phyloP scores from a whole-genome alignment of 2,113 vertebrate genomes.

The Candoia aspera region DNA sequence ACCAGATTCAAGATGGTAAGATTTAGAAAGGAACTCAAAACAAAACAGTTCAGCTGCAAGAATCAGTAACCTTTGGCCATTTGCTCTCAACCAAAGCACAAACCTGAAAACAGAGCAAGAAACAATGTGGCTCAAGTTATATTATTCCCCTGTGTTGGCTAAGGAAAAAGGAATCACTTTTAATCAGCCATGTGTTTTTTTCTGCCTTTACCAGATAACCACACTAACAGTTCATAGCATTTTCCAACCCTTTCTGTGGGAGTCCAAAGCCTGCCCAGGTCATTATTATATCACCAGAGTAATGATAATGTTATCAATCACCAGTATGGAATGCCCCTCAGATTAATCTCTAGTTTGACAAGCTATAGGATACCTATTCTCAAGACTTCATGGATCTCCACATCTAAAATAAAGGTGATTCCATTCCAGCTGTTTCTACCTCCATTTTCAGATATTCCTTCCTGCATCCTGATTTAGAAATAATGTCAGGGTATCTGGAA shows the following conservation, averaged over 20 bases:
- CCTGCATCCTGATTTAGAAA: background rate
- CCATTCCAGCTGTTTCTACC: background rate
- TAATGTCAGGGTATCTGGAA: background rate
- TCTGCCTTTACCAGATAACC: background rate
- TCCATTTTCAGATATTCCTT: background rate
- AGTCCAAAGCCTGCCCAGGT: background rate
- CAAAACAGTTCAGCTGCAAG: background rate
- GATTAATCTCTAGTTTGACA: background rate
- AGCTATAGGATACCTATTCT: background rate
- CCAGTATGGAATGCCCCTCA: background rate
- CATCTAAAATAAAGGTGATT: background rate
- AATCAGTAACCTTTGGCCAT: background rate
- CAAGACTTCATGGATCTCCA: background rate
- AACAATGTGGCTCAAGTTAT: background rate
- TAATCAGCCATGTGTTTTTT: background rate
- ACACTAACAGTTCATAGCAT: background rate
- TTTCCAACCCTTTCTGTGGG: background rate
- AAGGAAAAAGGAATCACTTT: background rate
- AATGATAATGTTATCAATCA: background rate
- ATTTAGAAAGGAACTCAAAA: background rate
- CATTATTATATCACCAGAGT: background rate
- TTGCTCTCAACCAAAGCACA: background rate
- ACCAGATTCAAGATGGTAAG: background rate
- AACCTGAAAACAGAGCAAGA: background rate
- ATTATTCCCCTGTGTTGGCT: background rate